phyloP scores from a whole-genome alignment of 1,140 invertebrate genomes.

The Colletes gigas region DNA sequence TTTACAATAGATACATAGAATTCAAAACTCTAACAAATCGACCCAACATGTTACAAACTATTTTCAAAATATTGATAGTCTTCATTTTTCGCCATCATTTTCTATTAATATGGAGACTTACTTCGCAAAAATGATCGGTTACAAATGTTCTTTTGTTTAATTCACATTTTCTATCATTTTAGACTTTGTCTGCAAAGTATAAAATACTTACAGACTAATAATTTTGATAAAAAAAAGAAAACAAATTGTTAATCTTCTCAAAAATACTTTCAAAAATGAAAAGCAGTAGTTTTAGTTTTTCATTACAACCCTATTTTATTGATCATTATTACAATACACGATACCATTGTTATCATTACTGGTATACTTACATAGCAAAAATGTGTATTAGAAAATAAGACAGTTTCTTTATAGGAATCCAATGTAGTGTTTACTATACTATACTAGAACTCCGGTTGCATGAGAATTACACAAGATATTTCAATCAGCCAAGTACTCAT shows the following conservation, averaged over 20 bases:
- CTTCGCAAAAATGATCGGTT: constrained; percentile 7
- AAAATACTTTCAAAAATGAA: constrained; percentile 28
- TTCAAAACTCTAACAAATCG: constrained; percentile 5
- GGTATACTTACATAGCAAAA: constrained; percentile 53
- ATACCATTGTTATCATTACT: constrained; percentile 62
- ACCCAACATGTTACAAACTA: background rate
- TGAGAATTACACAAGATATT: constrained; percentile 56
- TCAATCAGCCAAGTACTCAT: constrained; percentile 61
- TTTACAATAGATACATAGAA: constrained; percentile 1
- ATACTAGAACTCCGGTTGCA: constrained; percentile 62
- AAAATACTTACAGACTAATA: background rate
- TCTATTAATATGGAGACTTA: background rate
- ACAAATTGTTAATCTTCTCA: constrained; percentile 36
- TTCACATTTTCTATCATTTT: constrained; percentile 1
- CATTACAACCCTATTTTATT: constrained; percentile 48
- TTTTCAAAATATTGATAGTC: background rate
- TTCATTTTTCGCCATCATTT: background rate
- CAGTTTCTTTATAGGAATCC: constrained; percentile 51
- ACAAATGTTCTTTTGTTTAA: background rate
- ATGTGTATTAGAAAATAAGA: constrained; percentile 66
- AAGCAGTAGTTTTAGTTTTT: constrained; percentile 25
- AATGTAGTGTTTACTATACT: constrained; percentile 55
- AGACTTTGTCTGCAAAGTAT: background rate
- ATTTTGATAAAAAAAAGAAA: constrained; percentile 13
- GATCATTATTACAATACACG: constrained; percentile 60